Evolutionary conservation across 2,888 invertebrate species (phyloP).

Genomic region (Dendrolimus houi): DNA sequence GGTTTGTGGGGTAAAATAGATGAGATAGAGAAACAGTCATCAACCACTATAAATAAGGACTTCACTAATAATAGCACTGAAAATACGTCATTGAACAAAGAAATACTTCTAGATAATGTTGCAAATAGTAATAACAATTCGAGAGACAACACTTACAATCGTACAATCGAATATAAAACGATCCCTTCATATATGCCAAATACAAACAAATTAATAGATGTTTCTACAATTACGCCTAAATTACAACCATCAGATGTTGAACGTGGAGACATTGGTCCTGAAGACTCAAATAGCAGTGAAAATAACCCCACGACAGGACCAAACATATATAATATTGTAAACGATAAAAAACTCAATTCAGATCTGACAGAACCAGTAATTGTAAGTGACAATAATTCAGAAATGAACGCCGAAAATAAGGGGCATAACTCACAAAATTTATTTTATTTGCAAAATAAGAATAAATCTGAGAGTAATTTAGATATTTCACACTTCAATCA

Average conservation of each 20-base stretch:
- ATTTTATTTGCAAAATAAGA: not conserved
- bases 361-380: not conserved
- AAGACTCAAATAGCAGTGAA: slow-evolving; percentile 11
- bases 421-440: not conserved
- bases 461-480: not conserved
- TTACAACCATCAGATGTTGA: slow-evolving; percentile 18
- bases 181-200: not conserved
- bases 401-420: not conserved
- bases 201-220: not conserved
- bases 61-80: not conserved
- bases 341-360: not conserved
- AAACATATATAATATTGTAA: not conserved
- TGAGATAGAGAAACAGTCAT: slow-evolving; percentile 19
- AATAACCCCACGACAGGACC: slow-evolving; percentile 2
- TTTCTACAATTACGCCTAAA: slow-evolving; percentile 1
- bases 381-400: not conserved
- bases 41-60: slow-evolving; percentile 5
- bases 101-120: not conserved
- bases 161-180: not conserved
- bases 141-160: not conserved
- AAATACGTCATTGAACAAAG: not conserved
- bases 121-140: slow-evolving; percentile 5
- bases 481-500: not conserved
- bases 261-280: slow-evolving; percentile 30
- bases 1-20: slow-evolving; percentile 27